Base-by-base conservation (phyloP, 1,140 invertebrate genomes). In the Chrysopa pallens region DNA sequence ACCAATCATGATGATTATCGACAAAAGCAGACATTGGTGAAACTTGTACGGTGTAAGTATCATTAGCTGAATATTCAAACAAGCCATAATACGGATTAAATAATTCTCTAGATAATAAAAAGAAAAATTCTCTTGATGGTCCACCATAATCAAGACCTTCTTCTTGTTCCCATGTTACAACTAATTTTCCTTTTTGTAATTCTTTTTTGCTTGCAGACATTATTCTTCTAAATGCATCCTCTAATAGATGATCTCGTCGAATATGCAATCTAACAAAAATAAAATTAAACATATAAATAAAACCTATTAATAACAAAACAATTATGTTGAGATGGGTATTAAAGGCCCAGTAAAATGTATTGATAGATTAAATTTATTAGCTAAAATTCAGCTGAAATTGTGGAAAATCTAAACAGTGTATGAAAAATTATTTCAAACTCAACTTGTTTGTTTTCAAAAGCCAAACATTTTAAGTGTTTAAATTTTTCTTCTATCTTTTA, bases 81-180 rank as follows among this genome's bases (percentile, higher is more conserved):
- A 98, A 72, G 4, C 92, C 93, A 56, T 97, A 97, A 61, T 96
- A 96, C 1, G 93, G 93, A 69, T 97, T 97, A 66, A 98, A 98
- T 1, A 98, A 70, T 63, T 97, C 90, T 36, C 91, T 70, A 1
- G 91, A 96, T 7, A 98, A 65, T 15, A 97, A 75, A 60, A 96
- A 97, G 70, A 98, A 98, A 64, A 97, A 95, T 66, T 98, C 93
- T 35, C 90, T 67, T 7, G 84, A 94, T 3, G 92, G 92, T 1
- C 93, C 93, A 35, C 93, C 93, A 60, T 97, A 98, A 68, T 98
- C 93, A 14, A 98, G 65, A 35, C 92, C 93, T 65, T 96, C 92
- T 62, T 98, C 93, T 36, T 89, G 88, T 58, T 90, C 85, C 72
- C 95, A 98, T 11, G 88, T 78, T 8, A 96, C 89, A 48, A 89